phyloP scores from a whole-genome alignment of 2,113 vertebrate genomes.

The Suncus etruscus region DNA sequence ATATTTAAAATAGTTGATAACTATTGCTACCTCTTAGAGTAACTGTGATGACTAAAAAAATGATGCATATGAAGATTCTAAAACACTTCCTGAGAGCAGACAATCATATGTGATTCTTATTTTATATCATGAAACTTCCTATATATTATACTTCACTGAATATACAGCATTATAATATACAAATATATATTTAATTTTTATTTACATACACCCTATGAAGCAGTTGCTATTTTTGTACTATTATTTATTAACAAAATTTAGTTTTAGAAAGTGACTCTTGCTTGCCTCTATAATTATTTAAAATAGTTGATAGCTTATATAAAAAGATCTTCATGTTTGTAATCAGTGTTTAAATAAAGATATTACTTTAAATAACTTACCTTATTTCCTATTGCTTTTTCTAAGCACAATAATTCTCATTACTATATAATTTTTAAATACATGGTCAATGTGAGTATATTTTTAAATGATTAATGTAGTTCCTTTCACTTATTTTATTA shows the following conservation, averaged over 20 bases:
- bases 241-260: slow-evolving; percentile 15
- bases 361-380: no score
- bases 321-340: neutral
- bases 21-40: neutral
- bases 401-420: slow-evolving; percentile 3
- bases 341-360: no score
- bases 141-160: slow-evolving; percentile 9
- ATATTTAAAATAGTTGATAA: slow-evolving; percentile 4
- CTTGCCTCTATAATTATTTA: slow-evolving; percentile 16
- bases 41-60: slow-evolving; percentile 7
- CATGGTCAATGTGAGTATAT: neutral
- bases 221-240: neutral
- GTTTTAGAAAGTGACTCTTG: slow-evolving; percentile 39
- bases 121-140: slow-evolving; percentile 9
- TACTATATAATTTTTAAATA: slow-evolving; percentile 30
- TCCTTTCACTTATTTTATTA: slow-evolving; percentile 18
- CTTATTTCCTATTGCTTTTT: slow-evolving; percentile 21
- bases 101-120: neutral
- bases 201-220: neutral
- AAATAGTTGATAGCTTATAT: neutral
- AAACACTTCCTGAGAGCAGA: neutral
- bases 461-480: slow-evolving; percentile 61
- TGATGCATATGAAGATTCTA: neutral
- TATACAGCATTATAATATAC: neutral
- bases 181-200: neutral